A percentile compares a stretch with the other conserved stretches of the same genome.
Evolutionary conservation across 2,888 invertebrate genomes (phyloP).

Genomic region (Phymatocera aterrima): DNA sequence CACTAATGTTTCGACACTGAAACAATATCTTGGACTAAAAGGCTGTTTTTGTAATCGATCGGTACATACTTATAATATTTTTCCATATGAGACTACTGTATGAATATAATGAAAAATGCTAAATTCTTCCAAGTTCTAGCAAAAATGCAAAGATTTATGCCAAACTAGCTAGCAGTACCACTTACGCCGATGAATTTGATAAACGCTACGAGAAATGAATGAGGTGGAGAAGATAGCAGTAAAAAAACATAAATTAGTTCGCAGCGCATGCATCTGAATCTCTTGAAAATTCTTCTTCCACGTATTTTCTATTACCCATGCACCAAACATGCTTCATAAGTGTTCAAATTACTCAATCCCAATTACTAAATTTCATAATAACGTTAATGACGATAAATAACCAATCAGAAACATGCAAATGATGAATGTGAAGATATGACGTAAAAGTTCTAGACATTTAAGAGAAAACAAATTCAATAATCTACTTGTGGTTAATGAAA

Average conservation of each 20-base stretch:
- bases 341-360: slow-evolving; percentile 53
- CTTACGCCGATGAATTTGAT: slow-evolving; percentile 6
- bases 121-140: background rate
- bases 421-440: background rate
- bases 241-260: slow-evolving; percentile 64
- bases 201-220: slow-evolving; percentile 2
- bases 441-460: background rate
- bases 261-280: slow-evolving; percentile 68
- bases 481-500: background rate
- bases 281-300: background rate
- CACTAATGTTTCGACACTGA: background rate
- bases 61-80: slow-evolving; percentile 1
- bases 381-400: slow-evolving; percentile 31
- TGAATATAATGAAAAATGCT: background rate
- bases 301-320: slow-evolving; percentile 66
- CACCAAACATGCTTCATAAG: slow-evolving; percentile 70
- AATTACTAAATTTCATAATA: background rate
- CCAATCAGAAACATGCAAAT: slow-evolving; percentile 34
- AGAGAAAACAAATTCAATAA: background rate
- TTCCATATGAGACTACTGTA: background rate
- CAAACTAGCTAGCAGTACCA: background rate
- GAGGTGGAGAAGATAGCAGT: slow-evolving; percentile 48
- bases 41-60: slow-evolving; percentile 30
- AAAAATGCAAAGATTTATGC: background rate
- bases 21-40: slow-evolving; percentile 11